phyloP scores from a whole-genome alignment of 2,113 vertebrate species.

The Caracal caracal region DNA sequence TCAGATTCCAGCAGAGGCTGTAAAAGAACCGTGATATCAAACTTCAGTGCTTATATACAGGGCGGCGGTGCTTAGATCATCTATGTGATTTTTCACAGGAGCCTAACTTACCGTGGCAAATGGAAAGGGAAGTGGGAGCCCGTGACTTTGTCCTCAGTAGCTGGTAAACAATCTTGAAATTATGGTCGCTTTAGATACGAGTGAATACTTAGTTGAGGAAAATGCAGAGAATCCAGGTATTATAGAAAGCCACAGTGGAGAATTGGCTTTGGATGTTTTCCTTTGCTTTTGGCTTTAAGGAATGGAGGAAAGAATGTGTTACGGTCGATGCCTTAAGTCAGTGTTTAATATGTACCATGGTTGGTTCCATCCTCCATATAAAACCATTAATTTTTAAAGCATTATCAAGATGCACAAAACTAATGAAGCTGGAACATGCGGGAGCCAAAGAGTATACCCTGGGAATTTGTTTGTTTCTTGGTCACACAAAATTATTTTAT shows the following conservation, averaged over 20 bases:
- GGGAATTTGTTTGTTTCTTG: constrained; percentile 70
- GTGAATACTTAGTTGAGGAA: neutral
- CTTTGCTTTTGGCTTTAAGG: neutral
- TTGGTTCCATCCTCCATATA: neutral
- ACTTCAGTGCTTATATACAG: fast-evolving
- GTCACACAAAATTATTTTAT: constrained; percentile 73
- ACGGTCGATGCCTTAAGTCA: neutral
- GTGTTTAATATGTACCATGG: fast-evolving
- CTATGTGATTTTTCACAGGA: fast-evolving
- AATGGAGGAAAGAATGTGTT: neutral
- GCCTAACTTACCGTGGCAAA: fast-evolving
- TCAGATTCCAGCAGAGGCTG: neutral
- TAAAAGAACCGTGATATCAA: neutral
- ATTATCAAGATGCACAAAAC: neutral
- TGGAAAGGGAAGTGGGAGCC: neutral
- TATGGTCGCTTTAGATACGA: neutral
- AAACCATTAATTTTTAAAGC: constrained; percentile 42
- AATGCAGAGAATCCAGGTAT: neutral
- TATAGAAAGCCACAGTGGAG: neutral
- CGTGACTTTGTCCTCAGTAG: fast-evolving
- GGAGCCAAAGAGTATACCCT: constrained; percentile 57
- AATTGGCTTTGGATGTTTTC: neutral
- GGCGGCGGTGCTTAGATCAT: too few relatives aligned
- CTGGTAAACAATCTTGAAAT: too few relatives aligned
- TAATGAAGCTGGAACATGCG: neutral